Evolutionary conservation across 1,140 invertebrate genomes (phyloP).

Genomic region (Drosophila grimshawi): DNA sequence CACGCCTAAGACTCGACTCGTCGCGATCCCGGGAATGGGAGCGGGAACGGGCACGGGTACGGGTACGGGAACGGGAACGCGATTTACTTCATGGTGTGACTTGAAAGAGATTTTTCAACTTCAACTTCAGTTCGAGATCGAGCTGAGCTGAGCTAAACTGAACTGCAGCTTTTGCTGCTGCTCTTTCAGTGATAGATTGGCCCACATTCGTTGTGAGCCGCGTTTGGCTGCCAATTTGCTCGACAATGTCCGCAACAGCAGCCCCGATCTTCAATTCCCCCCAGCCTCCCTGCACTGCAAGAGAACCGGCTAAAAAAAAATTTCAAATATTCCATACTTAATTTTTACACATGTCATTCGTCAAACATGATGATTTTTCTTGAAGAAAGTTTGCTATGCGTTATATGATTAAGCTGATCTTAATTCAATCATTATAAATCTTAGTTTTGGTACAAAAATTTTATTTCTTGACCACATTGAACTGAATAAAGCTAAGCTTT

Average conservation of each 20-base stretch:
- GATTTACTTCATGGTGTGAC: conserved; percentile 29
- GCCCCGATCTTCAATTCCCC: conserved; percentile 17
- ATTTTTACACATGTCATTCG: no score
- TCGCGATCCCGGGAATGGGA: conserved; percentile 31
- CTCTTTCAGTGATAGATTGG: conserved; percentile 72
- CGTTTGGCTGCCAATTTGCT: conserved; percentile 35
- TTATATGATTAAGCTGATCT: no score
- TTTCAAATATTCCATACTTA: no score
- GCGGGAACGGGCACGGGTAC: not conserved
- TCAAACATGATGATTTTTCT: no score
- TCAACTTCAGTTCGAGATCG: conserved; percentile 1
- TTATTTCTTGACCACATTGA: no score
- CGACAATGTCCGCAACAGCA: conserved; percentile 44
- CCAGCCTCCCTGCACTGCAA: not conserved
- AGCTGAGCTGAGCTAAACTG: not conserved
- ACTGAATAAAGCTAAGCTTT: no score
- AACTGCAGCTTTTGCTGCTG: conserved; percentile 16
- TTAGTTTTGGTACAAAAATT: no score
- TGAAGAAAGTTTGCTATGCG: no score
- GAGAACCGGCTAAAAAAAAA: no score
- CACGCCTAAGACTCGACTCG: conserved; percentile 54
- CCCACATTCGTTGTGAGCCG: conserved; percentile 70
- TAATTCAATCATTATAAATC: no score
- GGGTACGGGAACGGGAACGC: conserved; percentile 28
- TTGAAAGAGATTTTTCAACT: conserved; percentile 12